Evolutionary conservation across 2,797 vertebrate species (phyloP).

Genomic region (Chaunax sp.): DNA sequence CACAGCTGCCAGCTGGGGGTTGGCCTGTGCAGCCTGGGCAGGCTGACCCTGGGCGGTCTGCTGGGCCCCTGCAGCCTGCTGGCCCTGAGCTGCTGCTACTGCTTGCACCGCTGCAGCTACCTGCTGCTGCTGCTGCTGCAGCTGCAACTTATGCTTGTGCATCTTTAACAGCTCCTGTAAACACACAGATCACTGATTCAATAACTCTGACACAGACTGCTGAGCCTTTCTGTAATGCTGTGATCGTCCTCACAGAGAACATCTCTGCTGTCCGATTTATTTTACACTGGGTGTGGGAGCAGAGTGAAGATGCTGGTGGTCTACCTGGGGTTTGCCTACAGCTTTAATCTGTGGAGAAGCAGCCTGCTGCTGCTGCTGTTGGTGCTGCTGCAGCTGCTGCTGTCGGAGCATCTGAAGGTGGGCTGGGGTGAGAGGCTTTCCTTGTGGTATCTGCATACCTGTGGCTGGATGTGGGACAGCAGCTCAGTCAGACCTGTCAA

Average conservation of each 20-base stretch:
- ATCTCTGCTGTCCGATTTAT: too few species aligned
- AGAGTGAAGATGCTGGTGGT: too few species aligned
- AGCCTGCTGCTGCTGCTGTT: conserved; percentile 84
- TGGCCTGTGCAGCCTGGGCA: conserved; percentile 77
- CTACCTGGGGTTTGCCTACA: conserved; percentile 89
- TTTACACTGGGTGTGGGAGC: too few species aligned
- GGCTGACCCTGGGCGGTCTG: conserved; percentile 87
- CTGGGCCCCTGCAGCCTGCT: conserved; percentile 83
- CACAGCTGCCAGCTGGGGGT: conserved; percentile 90
- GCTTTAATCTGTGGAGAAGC: conserved; percentile 89
- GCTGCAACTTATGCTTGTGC: conserved; percentile 94
- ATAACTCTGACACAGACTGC: too few species aligned
- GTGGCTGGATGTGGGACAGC: conserved; percentile 67
- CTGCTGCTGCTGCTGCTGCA: conserved; percentile 87
- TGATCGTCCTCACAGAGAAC: too few species aligned
- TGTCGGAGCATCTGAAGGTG: conserved; percentile 89
- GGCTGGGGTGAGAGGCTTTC: conserved; percentile 84
- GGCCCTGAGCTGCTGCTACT: conserved; percentile 84
- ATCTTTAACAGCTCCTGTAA: conserved; percentile 90
- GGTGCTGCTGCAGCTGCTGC: conserved; percentile 88
- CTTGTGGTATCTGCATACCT: conserved; percentile 83
- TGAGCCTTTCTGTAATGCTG: too few species aligned
- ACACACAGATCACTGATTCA: conserved; percentile 8
- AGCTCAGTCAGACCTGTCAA: background rate
- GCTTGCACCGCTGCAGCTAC: conserved; percentile 75